Conservation (phyloP, 1,140 invertebrate species). For the Cherax quadricarinatus region DNA sequence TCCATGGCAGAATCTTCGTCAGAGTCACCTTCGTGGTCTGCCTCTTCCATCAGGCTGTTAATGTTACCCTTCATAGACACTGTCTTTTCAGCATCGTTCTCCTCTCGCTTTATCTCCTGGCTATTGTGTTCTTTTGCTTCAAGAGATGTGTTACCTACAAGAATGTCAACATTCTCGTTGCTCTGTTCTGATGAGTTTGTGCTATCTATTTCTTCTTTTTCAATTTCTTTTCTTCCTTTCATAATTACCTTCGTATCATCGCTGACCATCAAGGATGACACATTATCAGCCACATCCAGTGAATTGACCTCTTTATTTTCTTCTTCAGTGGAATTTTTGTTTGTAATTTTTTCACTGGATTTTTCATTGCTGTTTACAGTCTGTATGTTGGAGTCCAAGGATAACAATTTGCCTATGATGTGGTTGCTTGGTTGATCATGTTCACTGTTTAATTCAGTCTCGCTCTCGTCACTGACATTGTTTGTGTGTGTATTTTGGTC, state of each 20-base stretch:
- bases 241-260: background rate
- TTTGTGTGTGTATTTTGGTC: too few species aligned
- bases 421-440: background rate
- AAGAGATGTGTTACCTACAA: too few species aligned
- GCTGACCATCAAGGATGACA: background rate
- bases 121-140: too few species aligned
- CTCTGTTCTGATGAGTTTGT: background rate
- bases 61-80: too few species aligned
- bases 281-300: background rate
- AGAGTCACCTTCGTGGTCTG: too few species aligned
- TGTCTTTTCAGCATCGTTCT: too few species aligned
- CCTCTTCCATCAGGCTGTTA: too few species aligned
- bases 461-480: background rate
- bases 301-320: background rate
- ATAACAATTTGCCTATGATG: background rate
- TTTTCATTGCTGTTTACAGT: background rate
- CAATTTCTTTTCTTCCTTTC: background rate
- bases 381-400: background rate
- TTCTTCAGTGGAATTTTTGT: background rate
- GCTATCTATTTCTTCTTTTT: background rate
- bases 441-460: background rate
- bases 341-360: background rate
- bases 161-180: background rate
- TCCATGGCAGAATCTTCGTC: too few species aligned
- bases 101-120: too few species aligned